Conservation (phyloP, 2,113 vertebrate species). For the Ibidorhyncha struthersii region DNA sequence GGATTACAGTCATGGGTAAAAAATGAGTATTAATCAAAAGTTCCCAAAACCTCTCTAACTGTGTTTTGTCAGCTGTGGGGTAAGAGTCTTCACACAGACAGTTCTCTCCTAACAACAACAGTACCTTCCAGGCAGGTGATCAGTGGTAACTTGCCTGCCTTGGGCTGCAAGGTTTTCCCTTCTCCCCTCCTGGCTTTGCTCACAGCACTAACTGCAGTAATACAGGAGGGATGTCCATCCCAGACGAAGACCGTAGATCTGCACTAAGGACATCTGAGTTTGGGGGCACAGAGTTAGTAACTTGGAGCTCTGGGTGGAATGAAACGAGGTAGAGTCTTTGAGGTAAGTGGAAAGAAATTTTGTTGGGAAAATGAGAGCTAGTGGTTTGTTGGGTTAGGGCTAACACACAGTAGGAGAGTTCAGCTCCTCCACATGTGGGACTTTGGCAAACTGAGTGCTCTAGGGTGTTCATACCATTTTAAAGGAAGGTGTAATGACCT, state of each 20-base stretch:
- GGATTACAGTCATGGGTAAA: background rate
- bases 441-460: background rate
- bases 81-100: background rate
- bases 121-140: background rate
- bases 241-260: accelerated
- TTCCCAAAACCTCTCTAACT: background rate
- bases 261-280: background rate
- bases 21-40: background rate
- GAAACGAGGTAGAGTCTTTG: background rate
- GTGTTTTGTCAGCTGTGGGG: background rate
- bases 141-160: background rate
- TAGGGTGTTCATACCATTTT: background rate
- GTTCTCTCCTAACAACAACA: background rate
- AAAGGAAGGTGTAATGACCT: background rate
- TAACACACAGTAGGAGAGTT: background rate
- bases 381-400: background rate
- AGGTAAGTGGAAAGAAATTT: background rate
- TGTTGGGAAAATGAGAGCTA: background rate
- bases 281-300: background rate
- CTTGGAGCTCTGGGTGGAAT: background rate
- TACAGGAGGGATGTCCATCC: background rate
- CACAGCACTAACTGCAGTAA: background rate
- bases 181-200: background rate
- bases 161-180: background rate
- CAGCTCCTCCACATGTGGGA: background rate